Evolutionary conservation across 1,140 invertebrate genomes (phyloP).

Genomic region (Scylla paramamosain): DNA sequence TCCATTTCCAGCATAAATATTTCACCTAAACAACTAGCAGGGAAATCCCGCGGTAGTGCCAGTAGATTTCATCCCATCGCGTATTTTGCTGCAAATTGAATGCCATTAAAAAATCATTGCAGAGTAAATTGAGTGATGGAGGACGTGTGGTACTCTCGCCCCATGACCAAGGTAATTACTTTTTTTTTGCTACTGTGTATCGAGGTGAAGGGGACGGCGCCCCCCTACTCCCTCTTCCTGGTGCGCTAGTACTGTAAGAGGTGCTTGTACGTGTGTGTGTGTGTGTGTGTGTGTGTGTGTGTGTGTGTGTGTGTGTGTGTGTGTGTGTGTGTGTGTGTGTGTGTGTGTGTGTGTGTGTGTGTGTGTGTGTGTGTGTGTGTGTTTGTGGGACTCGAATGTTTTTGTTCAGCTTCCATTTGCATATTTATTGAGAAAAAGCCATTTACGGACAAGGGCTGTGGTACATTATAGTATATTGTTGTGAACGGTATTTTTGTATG

Average conservation of each 20-base stretch:
- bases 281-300: conserved; percentile 20
- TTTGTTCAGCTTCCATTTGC: too few species aligned
- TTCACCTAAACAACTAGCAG: background rate
- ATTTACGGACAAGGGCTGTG: too few species aligned
- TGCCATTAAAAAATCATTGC: conserved; percentile 6
- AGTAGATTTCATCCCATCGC: background rate
- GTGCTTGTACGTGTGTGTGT: background rate
- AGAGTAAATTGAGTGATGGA: conserved; percentile 1
- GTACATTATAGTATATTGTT: too few species aligned
- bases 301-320: conserved; percentile 20
- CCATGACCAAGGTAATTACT: conserved; percentile 13
- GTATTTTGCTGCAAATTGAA: conserved; percentile 15
- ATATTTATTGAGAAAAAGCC: too few species aligned
- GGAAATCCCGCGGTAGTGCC: background rate
- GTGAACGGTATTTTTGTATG: too few species aligned
- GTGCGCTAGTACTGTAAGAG: background rate
- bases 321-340: background rate
- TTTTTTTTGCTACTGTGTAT: background rate
- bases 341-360: background rate
- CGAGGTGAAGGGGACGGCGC: background rate
- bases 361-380: background rate
- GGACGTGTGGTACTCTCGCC: conserved; percentile 17
- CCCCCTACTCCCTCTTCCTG: background rate
- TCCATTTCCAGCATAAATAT: conserved; percentile 15
- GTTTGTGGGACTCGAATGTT: background rate